A percentile compares a stretch with the other conserved stretches of the same genome.
Conservation (phyloP, 2,888 invertebrate genomes). For the Nasonia oneida region DNA sequence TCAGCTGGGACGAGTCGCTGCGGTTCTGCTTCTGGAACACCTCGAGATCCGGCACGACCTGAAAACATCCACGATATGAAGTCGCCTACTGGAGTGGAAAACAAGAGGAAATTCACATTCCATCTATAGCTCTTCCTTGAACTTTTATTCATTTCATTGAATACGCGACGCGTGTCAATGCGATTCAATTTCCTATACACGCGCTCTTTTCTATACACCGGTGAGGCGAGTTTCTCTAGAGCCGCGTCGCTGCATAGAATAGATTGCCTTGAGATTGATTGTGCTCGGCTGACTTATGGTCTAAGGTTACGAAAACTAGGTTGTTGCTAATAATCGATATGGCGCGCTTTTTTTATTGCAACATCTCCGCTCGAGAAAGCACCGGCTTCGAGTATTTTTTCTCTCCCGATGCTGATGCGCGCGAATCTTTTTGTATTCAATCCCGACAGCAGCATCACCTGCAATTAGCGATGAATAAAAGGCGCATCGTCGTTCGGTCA, state of each 20-base stretch:
- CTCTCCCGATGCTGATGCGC: not conserved
- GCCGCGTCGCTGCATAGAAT: not conserved
- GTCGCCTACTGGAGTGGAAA: not conserved
- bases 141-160: conserved; percentile 4
- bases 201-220: not conserved
- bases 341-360: not conserved
- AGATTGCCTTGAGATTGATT: not conserved
- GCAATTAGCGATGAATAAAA: conserved; percentile 27
- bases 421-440: not conserved
- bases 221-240: not conserved
- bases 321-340: not conserved
- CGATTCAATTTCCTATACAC: not conserved
- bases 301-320: not conserved
- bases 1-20: conserved; percentile 73
- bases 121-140: not conserved
- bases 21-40: conserved; percentile 81
- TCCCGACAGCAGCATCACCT: not conserved
- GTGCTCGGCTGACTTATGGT: not conserved
- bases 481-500: conserved; percentile 24
- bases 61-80: conserved; percentile 64
- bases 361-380: not conserved
- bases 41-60: conserved; percentile 87
- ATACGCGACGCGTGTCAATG: not conserved
- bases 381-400: not conserved
- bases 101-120: not conserved